These are phyloP conservation scores for Phodopus roborovskii DNA, from an alignment of 2,113 vertebrate genomes.

Conservation along the genomic window DNA sequence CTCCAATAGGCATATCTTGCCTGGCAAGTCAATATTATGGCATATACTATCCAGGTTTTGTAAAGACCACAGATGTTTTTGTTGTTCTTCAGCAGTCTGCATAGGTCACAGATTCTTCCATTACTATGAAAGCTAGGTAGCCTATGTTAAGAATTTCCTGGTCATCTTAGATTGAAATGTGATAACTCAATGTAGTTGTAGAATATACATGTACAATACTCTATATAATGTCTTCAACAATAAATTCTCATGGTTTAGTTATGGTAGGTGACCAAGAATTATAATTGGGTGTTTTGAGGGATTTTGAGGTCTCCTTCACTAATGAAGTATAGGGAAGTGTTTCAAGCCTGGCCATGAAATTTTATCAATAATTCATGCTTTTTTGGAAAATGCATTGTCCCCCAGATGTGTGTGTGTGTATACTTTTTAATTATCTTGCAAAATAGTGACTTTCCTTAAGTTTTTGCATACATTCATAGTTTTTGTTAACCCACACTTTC, in stretches of 20 bases:
- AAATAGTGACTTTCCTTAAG: neutral
- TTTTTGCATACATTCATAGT: neutral
- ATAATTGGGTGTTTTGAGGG: neutral
- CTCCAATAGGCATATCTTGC: neutral
- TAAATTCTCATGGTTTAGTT: neutral
- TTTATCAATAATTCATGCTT: neutral
- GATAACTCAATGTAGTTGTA: neutral
- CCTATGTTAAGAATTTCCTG: neutral
- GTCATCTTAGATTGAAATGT: neutral
- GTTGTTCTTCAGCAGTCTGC: neutral
- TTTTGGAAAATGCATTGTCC: neutral
- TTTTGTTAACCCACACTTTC: neutral
- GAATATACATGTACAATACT: neutral
- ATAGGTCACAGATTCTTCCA: neutral
- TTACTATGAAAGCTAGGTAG: neutral
- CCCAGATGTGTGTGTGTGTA: neutral
- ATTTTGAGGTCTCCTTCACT: neutral
- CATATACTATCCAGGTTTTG: neutral
- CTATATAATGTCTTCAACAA: neutral
- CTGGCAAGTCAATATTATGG: neutral
- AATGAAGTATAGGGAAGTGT: neutral
- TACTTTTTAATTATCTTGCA: neutral
- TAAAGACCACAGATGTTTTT: neutral
- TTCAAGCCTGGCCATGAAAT: neutral
- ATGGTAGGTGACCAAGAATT: neutral